phyloP scores from a whole-genome alignment of 2,797 vertebrate species.

The Coendou prehensilis region DNA sequence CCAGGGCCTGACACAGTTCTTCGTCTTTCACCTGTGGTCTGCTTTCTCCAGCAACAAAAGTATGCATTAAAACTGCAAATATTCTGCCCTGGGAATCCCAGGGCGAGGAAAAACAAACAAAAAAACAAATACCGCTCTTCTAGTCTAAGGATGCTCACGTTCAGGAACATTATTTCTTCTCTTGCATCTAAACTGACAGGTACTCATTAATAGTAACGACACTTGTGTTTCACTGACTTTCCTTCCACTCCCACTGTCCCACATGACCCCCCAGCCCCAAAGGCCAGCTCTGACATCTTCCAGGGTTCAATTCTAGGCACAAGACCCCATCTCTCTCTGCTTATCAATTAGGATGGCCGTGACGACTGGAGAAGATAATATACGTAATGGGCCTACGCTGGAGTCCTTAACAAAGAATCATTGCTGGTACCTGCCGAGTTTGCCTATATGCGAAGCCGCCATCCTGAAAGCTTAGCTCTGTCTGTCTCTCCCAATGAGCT shows the following conservation, averaged over 20 bases:
- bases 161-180: too few relatives aligned
- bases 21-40: not conserved
- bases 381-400: accelerated
- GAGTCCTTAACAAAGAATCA: too few relatives aligned
- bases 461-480: not conserved
- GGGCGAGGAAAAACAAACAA: not conserved
- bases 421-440: accelerated
- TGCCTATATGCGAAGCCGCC: accelerated
- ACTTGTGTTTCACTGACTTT: not conserved
- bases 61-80: not conserved
- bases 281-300: not conserved
- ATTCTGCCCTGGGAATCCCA: not conserved
- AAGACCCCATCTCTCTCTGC: not conserved
- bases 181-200: not conserved
- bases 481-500: accelerated
- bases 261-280: not conserved
- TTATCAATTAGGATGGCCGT: accelerated
- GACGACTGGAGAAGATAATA: not conserved
- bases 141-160: not conserved
- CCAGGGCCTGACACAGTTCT: not conserved
- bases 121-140: not conserved
- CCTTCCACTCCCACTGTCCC: not conserved
- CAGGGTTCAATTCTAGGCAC: not conserved
- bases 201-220: not conserved
- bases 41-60: not conserved